Conservation (phyloP, 1,140 invertebrate genomes). For the Drosophila persimilis region DNA sequence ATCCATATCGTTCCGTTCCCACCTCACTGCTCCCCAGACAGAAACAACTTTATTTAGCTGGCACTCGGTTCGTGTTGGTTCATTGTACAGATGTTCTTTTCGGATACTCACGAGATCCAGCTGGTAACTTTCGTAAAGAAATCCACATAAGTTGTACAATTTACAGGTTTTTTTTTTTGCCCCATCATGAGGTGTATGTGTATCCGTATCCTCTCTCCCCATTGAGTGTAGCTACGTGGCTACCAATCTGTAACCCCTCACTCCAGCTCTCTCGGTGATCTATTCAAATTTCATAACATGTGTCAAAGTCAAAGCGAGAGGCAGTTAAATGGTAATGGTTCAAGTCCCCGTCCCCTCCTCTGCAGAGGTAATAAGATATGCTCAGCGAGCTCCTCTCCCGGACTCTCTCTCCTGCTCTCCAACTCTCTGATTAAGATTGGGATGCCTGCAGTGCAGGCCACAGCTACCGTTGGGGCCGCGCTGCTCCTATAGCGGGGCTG, state of each 20-base stretch:
- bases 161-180: conserved; percentile 69
- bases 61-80: conserved; percentile 63
- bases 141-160: conserved; percentile 47
- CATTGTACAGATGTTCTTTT: conserved; percentile 64
- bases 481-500: too few relatives aligned
- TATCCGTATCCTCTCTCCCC: not conserved
- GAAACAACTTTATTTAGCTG: conserved; percentile 64
- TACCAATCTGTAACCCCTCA: conserved; percentile 1
- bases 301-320: conserved; percentile 77
- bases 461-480: conserved; percentile 53
- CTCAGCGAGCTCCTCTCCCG: conserved; percentile 29
- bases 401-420: conserved; percentile 31
- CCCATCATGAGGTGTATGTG: conserved; percentile 35
- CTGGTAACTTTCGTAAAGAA: conserved; percentile 19
- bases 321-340: conserved; percentile 55
- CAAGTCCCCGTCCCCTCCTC: conserved; percentile 25
- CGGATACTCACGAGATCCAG: conserved; percentile 8
- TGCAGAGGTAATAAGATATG: conserved; percentile 78
- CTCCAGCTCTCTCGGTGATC: conserved; percentile 51
- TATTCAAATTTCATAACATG: conserved; percentile 80
- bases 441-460: conserved; percentile 62
- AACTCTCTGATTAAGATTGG: conserved; percentile 41
- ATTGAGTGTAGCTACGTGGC: too few relatives aligned
- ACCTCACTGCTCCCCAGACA: not conserved
- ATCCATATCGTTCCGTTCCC: conserved; percentile 13